Percentiles rank a stretch among this genome's conserved stretches.
Conservation (phyloP, 2,888 invertebrate species). For the Dicycla oo region DNA sequence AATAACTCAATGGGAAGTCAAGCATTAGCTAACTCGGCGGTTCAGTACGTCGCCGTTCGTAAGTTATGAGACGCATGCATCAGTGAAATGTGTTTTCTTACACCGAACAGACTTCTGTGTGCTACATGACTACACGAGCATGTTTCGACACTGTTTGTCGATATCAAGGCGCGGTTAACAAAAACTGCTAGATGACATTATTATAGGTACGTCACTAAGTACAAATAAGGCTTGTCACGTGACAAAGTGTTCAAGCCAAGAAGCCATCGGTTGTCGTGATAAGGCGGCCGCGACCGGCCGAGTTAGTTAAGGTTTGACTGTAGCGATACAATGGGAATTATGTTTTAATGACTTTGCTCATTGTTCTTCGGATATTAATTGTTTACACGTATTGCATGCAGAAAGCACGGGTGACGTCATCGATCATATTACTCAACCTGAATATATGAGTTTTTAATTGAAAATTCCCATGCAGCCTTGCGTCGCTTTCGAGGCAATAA, state of each 20-base stretch:
- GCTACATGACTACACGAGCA: background rate
- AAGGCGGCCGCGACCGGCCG: slow-evolving; percentile 63
- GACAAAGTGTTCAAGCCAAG: slow-evolving; percentile 71
- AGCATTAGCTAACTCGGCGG: slow-evolving; percentile 67
- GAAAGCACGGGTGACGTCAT: slow-evolving; percentile 60
- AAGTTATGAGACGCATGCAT: slow-evolving; percentile 70
- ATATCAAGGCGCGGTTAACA: slow-evolving; percentile 40
- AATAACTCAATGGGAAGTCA: slow-evolving; percentile 68
- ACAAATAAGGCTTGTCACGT: slow-evolving; percentile 73
- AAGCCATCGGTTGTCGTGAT: slow-evolving; percentile 75
- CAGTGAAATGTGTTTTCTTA: slow-evolving; percentile 63
- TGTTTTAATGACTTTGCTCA: slow-evolving; percentile 73
- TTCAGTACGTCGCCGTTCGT: slow-evolving; percentile 58
- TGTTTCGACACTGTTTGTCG: slow-evolving; percentile 47
- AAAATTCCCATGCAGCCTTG: slow-evolving; percentile 34
- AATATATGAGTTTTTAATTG: slow-evolving; percentile 56
- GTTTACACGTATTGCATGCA: slow-evolving; percentile 72
- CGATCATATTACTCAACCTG: slow-evolving; percentile 54
- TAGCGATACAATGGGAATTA: slow-evolving; percentile 74
- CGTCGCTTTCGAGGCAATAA: slow-evolving; percentile 29
- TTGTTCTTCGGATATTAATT: slow-evolving; percentile 75
- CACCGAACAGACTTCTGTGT: slow-evolving; percentile 46
- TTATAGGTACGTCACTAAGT: slow-evolving; percentile 64
- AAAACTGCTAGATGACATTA: slow-evolving; percentile 52
- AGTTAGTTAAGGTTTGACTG: slow-evolving; percentile 67